These are phyloP conservation scores for Brachionus angularis DNA, from an alignment of 1,140 invertebrate species.

Conservation along the genomic window DNA sequence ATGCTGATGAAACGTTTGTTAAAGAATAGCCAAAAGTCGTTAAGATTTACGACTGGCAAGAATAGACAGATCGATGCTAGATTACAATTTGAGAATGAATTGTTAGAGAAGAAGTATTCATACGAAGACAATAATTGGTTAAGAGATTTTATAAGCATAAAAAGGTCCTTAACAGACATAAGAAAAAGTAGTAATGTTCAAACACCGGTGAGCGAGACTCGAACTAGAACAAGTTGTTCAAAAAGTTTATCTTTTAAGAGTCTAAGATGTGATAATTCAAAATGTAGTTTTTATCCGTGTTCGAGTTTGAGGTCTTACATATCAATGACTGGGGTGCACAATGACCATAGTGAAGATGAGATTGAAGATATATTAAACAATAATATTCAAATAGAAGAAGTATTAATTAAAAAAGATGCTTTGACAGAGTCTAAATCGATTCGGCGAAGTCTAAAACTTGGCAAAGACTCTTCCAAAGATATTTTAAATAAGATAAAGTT, in stretches of 20 bases:
- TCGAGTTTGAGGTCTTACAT: no score
- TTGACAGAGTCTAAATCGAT: no score
- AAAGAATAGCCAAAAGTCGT: constrained; percentile 6
- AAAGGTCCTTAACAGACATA: constrained; percentile 1
- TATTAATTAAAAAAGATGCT: not conserved
- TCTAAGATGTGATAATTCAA: not conserved
- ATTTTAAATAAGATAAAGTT: constrained; percentile 17
- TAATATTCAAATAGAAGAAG: constrained; percentile 29
- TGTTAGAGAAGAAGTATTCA: constrained; percentile 18
- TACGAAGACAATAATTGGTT: constrained; percentile 29
- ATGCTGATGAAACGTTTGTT: not conserved
- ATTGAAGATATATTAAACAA: not conserved
- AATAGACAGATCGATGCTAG: constrained; percentile 17
- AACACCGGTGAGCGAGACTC: not conserved
- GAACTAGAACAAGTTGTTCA: not conserved
- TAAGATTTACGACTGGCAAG: constrained; percentile 17
- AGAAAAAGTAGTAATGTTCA: not conserved
- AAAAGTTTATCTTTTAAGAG: not conserved
- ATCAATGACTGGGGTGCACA: no score
- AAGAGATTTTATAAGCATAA: not conserved
- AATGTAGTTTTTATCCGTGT: no score
- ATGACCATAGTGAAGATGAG: not conserved
- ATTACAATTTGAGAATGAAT: not conserved
- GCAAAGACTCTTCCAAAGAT: not conserved
- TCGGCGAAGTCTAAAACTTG: not conserved